Base-by-base conservation (phyloP, 2,797 vertebrate species). In the Coracias cyanogaster region DNA sequence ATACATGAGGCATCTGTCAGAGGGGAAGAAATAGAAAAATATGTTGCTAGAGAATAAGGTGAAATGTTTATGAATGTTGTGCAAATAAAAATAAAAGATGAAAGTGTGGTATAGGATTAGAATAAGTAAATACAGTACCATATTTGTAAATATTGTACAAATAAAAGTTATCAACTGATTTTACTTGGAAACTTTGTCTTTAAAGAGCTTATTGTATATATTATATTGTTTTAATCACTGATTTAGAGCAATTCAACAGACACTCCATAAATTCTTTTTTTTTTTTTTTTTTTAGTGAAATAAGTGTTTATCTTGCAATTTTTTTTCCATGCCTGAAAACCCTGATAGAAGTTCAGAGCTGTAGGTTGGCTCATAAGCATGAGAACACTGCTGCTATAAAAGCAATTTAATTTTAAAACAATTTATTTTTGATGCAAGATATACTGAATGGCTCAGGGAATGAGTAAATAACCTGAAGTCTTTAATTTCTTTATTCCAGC, bases 401-500 rank as follows among this genome's bases (percentile, higher is more conserved):
- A 62, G 10, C 35, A 79, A 35, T 62, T 83, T 73, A 61, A 55
- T 81, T 90, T 72, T 77, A 80, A 54, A 71, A 15, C 24, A 72
- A 62, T 7, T 62, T 82, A 43, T 49, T 91, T 86, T 91, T 76
- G 6, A 77, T 69, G 21, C 19, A 77, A 77, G 51, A 24, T 62
- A 20, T 48, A 60, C 14, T 61, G 29, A 93, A 83, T 46, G 15
- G 9, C 57, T 94, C 77, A 29, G 49, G 86, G 37, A 76, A 77
- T 33, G 21, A 66, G 16, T 70, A n/a, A 61, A 69, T 74, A 3
- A 20, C 10, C 52, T 43, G 26, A 33, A 88, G 39, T 29, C 31
- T 87, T 85, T 73, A 62, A 67, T 81, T 77, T 95, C 52, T 86
- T 90, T 93, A 81, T 83, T 86, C 84, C 70, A 69, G 62, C 14